Conservation (phyloP, 2,888 invertebrate genomes). For the Automeris io region DNA sequence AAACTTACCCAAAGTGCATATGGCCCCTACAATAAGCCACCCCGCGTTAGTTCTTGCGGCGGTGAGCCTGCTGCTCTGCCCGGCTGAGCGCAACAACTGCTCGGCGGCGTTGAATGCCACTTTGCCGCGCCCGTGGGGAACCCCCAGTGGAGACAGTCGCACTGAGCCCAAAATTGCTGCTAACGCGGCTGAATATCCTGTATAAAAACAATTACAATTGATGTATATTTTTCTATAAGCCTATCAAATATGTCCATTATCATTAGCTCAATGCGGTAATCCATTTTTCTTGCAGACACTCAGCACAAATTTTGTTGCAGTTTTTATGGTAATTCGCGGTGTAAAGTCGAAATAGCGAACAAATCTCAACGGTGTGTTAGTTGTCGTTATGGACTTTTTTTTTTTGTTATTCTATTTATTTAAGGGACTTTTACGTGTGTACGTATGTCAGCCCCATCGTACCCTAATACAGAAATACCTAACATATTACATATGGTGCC, state of each 20-base stretch:
- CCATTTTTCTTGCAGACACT: too few species aligned
- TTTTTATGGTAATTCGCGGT: too few species aligned
- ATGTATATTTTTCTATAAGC: neutral
- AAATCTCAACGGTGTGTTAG: too few species aligned
- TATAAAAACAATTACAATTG: neutral
- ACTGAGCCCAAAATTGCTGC: constrained; percentile 96
- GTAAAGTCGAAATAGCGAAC: too few species aligned
- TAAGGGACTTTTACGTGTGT: too few species aligned
- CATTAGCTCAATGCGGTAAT: too few species aligned
- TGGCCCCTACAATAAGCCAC: constrained; percentile 97
- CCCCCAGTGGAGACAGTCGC: constrained; percentile 91
- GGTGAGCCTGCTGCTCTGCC: constrained; percentile 96
- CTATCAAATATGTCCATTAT: neutral
- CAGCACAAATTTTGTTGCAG: too few species aligned
- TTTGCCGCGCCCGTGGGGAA: constrained; percentile 98
- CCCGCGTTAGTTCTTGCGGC: constrained; percentile 97
- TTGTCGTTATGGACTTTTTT: too few species aligned
- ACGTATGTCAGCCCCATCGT: too few species aligned
- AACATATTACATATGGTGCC: too few species aligned
- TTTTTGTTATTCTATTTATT: too few species aligned
- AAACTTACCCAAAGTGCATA: constrained; percentile 91
- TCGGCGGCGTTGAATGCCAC: constrained; percentile 98
- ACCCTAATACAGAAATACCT: too few species aligned
- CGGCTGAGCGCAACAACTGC: constrained; percentile 95
- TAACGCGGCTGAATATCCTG: constrained; percentile 94